These are phyloP conservation scores for Dryocosmus kuriphilus DNA, from an alignment of 2,888 invertebrate species.

Conservation along the genomic window DNA sequence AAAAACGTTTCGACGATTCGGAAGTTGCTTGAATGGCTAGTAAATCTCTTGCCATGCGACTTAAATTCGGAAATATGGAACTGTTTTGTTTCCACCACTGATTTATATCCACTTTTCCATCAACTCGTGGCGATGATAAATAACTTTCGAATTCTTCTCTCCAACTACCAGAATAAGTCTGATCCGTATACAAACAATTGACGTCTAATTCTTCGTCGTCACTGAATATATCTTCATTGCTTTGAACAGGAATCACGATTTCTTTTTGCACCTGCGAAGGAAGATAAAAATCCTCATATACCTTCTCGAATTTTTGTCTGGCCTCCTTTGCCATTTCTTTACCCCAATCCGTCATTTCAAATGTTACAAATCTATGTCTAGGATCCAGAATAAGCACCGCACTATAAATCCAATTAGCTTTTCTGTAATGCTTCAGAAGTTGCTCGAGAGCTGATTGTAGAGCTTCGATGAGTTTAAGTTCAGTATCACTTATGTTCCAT, in stretches of 20 bases:
- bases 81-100: slow-evolving; percentile 14
- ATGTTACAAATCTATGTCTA: slow-evolving; percentile 5
- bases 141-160: slow-evolving; percentile 1
- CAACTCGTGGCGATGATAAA: slow-evolving; percentile 3
- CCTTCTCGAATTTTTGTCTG: not conserved
- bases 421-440: slow-evolving; percentile 5
- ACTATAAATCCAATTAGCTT: slow-evolving; percentile 17
- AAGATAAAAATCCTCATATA: slow-evolving; percentile 12
- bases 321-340: slow-evolving; percentile 4
- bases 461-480: slow-evolving; percentile 2
- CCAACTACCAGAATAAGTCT: not conserved
- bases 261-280: not conserved
- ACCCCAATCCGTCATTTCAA: slow-evolving; percentile 9
- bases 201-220: slow-evolving; percentile 7
- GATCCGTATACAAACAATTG: not conserved
- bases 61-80: not conserved
- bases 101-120: not conserved
- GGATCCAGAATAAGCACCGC: slow-evolving; percentile 14
- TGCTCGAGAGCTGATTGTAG: slow-evolving; percentile 2
- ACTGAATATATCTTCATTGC: not conserved
- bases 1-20: not conserved
- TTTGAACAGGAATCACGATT: not conserved
- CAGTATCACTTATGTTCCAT: not conserved
- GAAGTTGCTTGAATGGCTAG: slow-evolving; percentile 20
- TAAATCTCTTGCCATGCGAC: slow-evolving; percentile 17